A percentile compares a stretch with the other conserved stretches of the same genome.
Conservation (phyloP, 2,113 vertebrate genomes). For the Neodon shergylaensis region DNA sequence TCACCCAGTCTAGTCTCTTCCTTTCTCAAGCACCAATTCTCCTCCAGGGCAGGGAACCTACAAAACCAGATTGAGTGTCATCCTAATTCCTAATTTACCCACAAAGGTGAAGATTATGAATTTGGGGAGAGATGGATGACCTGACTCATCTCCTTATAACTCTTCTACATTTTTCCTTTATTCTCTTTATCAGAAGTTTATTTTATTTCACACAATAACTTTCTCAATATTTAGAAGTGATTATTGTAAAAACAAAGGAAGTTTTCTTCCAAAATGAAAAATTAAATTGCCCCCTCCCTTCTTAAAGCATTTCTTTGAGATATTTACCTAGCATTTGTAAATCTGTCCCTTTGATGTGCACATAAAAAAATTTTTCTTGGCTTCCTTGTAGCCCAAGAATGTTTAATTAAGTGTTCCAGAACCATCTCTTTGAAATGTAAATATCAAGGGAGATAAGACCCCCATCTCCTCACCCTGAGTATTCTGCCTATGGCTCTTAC, state of each 20-base stretch:
- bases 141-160: background rate
- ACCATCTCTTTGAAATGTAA: conserved; percentile 26
- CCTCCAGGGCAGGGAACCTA: background rate
- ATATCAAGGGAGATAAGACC: background rate
- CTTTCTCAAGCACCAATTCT: background rate
- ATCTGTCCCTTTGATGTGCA: background rate
- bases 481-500: background rate
- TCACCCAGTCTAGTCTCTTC: too few relatives aligned
- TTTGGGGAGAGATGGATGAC: background rate
- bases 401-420: background rate
- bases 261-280: background rate
- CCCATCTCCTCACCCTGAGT: background rate
- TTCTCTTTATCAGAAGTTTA: background rate
- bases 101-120: background rate
- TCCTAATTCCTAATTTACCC: background rate
- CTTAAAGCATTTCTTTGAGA: background rate
- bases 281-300: background rate
- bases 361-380: background rate
- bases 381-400: background rate
- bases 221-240: background rate
- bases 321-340: background rate
- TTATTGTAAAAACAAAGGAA: background rate
- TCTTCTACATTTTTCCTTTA: background rate
- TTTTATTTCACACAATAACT: background rate
- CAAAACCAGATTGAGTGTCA: background rate